Evolutionary conservation across 2,888 invertebrate species (phyloP).

Genomic region (Netelia virgata): DNA sequence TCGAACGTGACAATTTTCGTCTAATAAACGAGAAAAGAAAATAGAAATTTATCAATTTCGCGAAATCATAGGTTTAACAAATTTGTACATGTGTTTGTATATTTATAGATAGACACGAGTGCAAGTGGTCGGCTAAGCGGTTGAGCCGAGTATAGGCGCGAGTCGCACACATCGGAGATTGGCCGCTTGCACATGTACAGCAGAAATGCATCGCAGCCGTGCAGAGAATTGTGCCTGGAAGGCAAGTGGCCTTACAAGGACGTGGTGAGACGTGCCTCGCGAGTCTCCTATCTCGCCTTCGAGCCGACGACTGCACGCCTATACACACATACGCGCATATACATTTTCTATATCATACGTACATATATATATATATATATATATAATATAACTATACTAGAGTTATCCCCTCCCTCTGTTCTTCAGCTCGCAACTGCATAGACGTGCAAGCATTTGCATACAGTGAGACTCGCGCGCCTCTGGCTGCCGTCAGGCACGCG

Average conservation of each 20-base stretch:
- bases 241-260: constrained; percentile 85
- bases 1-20: background rate
- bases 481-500: constrained; percentile 69
- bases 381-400: constrained; percentile 13
- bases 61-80: no score
- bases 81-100: background rate
- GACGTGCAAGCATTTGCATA: constrained; percentile 69
- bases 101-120: constrained; percentile 8
- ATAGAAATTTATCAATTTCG: background rate
- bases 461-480: constrained; percentile 65
- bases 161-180: constrained; percentile 35
- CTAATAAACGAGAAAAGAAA: background rate
- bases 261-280: constrained; percentile 77
- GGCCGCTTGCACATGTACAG: constrained; percentile 66
- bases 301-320: constrained; percentile 61
- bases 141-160: background rate
- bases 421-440: constrained; percentile 61
- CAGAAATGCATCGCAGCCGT: constrained; percentile 55
- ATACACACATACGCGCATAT: constrained; percentile 17
- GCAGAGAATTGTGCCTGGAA: constrained; percentile 73
- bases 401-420: constrained; percentile 30
- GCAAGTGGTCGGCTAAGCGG: background rate
- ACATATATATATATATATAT: constrained; percentile 4
- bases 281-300: constrained; percentile 59
- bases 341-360: constrained; percentile 7